phyloP scores from a whole-genome alignment of 2,888 invertebrate species.

The Drosophila melanocephala region DNA sequence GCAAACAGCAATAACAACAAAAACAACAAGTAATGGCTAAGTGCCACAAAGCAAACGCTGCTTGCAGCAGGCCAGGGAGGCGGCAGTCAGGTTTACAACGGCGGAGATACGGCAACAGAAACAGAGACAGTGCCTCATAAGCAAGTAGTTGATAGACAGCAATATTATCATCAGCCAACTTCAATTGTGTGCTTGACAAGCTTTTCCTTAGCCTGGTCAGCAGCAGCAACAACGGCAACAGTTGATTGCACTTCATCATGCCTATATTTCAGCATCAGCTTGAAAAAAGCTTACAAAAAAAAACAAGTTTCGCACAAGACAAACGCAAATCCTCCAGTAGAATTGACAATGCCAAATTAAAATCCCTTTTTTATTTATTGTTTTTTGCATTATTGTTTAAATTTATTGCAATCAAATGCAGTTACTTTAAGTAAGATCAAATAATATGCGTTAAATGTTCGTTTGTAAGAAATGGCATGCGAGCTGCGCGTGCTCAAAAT shows the following conservation, averaged over 20 bases:
- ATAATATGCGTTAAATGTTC: conserved; percentile 32
- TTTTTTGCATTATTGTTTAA: not conserved
- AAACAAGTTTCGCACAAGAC: not conserved
- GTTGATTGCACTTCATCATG: conserved; percentile 24
- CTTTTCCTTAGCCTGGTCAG: conserved; percentile 49
- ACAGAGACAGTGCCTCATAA: conserved; percentile 53
- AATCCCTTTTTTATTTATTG: not conserved
- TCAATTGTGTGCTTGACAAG: conserved; percentile 19
- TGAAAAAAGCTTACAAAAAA: not conserved
- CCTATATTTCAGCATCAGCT: conserved; percentile 7
- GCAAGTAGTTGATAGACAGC: conserved; percentile 68
- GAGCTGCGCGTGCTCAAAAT: conserved; percentile 62
- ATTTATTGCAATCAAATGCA: not conserved
- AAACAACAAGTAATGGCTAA: conserved; percentile 41
- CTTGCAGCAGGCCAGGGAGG: conserved; percentile 30
- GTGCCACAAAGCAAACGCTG: conserved; percentile 51
- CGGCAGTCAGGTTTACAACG: conserved; percentile 39
- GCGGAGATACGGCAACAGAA: conserved; percentile 35
- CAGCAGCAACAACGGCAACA: conserved; percentile 20
- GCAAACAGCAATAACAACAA: conserved; percentile 21
- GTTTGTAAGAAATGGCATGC: conserved; percentile 22
- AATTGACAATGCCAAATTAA: not conserved
- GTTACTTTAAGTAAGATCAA: conserved; percentile 21
- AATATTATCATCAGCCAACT: conserved; percentile 18
- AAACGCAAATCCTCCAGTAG: not conserved